phyloP scores from a whole-genome alignment of 2,797 vertebrate genomes.

The Arrhamphus sclerolepis region DNA sequence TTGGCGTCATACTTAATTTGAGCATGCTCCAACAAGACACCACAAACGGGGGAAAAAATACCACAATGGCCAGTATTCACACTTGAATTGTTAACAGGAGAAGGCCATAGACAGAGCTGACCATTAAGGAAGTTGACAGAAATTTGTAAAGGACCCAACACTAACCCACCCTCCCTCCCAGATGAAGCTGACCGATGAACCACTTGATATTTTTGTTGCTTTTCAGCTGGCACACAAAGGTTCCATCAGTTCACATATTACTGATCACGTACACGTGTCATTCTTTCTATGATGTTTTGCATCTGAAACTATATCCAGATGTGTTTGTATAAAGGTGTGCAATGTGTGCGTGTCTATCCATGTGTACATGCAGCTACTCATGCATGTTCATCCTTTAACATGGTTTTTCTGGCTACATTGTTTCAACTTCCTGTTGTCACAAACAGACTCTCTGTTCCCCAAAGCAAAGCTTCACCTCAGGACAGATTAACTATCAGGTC shows the following conservation, averaged over 20 bases:
- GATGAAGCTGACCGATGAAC: constrained; percentile 25
- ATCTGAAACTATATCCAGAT: constrained; percentile 42
- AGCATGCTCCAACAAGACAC: constrained; percentile 64
- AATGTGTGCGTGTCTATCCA: neutral
- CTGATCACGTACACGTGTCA: constrained; percentile 14
- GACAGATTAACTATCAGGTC: constrained; percentile 79
- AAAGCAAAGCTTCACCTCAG: constrained; percentile 71
- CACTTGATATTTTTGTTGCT: constrained; percentile 39
- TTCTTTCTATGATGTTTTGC: constrained; percentile 26
- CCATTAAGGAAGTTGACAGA: constrained; percentile 44
- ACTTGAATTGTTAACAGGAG: constrained; percentile 60
- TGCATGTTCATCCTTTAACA: constrained; percentile 67
- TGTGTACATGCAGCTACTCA: constrained; percentile 53
- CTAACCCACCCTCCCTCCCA: constrained; percentile 60
- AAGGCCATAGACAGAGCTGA: constrained; percentile 59
- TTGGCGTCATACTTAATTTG: constrained; percentile 74
- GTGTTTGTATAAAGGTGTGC: constrained; percentile 21
- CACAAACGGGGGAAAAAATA: constrained; percentile 66
- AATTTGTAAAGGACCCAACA: constrained; percentile 55
- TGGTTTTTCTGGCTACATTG: constrained; percentile 55
- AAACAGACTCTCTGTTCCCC: constrained; percentile 68
- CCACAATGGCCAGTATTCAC: constrained; percentile 80
- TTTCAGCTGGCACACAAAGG: constrained; percentile 23
- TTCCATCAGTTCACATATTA: constrained; percentile 14
- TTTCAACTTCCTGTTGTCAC: constrained; percentile 71